phyloP scores from a whole-genome alignment of 2,888 invertebrate genomes.

The Erebia palarica region DNA sequence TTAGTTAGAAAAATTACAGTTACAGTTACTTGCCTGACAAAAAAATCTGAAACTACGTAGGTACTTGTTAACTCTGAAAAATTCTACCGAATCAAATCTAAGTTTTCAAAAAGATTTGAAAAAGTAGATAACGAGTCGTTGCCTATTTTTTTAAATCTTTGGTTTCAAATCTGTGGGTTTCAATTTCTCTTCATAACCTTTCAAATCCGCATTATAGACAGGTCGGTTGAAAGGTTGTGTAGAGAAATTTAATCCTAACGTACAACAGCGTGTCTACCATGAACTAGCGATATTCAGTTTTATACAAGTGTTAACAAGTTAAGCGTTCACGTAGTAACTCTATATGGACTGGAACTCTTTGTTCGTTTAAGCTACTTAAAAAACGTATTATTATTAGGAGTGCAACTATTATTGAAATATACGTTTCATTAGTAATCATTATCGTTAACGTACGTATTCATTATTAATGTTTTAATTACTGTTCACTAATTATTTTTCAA shows the following conservation, averaged over 20 bases:
- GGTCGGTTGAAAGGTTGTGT: constrained; percentile 9
- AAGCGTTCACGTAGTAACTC: not conserved
- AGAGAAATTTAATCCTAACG: constrained; percentile 12
- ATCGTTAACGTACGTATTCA: not conserved
- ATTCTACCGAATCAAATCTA: not conserved
- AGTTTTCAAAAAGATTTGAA: not conserved
- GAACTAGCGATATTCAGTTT: not conserved
- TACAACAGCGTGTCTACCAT: not conserved
- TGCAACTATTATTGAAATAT: not conserved
- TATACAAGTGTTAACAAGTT: not conserved
- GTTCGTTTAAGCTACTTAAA: not conserved
- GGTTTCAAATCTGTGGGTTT: not conserved
- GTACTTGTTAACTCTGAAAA: not conserved
- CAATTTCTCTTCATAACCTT: constrained; percentile 16
- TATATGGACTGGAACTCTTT: not conserved
- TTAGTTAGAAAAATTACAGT: no score
- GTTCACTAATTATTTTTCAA: not conserved
- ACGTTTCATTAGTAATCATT: not conserved
- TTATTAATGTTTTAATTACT: not conserved
- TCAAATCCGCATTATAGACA: constrained; percentile 15
- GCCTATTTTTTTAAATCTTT: not conserved
- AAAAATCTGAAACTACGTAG: not conserved
- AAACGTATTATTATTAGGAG: not conserved
- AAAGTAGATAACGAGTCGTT: no score
- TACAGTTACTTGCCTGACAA: not conserved